Evolutionary conservation across 2,888 invertebrate species (phyloP).

Genomic region (Oxycera nigricornis): DNA sequence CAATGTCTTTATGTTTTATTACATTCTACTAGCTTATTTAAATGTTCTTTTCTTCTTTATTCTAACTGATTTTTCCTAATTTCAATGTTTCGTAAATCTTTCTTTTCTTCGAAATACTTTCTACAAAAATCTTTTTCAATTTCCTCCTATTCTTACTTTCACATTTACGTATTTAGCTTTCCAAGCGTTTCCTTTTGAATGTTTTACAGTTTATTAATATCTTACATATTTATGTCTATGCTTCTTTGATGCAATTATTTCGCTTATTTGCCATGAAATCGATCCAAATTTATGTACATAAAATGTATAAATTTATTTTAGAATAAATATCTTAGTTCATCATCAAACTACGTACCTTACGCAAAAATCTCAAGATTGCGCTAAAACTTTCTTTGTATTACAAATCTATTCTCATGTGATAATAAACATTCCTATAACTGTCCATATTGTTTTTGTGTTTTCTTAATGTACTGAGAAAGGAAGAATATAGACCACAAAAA

Average conservation of each 20-base stretch:
- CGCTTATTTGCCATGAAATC: too few relatives aligned
- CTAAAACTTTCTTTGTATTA: background rate
- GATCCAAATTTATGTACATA: too few relatives aligned
- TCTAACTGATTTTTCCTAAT: background rate
- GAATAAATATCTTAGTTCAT: background rate
- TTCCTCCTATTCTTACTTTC: background rate
- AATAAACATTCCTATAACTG: conserved; percentile 19
- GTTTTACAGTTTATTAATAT: too few relatives aligned
- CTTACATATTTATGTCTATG: too few relatives aligned
- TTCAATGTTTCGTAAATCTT: background rate
- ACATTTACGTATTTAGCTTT: too few relatives aligned
- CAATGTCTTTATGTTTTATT: background rate
- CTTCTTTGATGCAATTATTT: too few relatives aligned
- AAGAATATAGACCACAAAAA: too few relatives aligned
- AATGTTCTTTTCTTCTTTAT: background rate
- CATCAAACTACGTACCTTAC: background rate
- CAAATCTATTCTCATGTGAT: conserved; percentile 14
- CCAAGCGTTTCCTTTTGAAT: background rate
- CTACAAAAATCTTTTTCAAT: background rate
- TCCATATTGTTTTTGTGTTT: too few relatives aligned
- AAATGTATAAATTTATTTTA: too few relatives aligned
- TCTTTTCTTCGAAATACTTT: background rate
- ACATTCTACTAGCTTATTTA: background rate
- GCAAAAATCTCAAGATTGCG: background rate
- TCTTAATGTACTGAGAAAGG: too few relatives aligned